These are phyloP conservation scores for Drosophila pallidifrons DNA, from an alignment of 1,140 invertebrate genomes.

Conservation along the genomic window DNA sequence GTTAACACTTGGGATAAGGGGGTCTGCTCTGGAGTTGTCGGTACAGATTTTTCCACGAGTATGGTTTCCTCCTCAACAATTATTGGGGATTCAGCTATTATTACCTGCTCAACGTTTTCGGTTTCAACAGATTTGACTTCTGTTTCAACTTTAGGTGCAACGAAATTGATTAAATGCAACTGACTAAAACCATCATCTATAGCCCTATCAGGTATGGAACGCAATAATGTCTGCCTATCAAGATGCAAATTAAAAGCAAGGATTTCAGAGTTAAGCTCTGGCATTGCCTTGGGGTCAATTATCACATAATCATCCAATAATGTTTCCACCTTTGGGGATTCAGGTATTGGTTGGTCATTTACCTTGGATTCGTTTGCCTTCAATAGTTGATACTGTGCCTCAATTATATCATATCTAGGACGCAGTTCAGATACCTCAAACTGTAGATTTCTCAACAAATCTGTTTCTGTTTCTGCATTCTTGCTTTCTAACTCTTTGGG, in stretches of 20 bases:
- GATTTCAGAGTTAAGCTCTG: conserved; percentile 70
- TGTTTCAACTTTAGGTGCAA: conserved; percentile 8
- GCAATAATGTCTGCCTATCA: conserved; percentile 54
- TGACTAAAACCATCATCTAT: conserved; percentile 46
- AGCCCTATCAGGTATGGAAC: conserved; percentile 35
- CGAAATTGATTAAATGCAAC: conserved; percentile 47
- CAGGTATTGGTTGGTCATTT: conserved; percentile 8
- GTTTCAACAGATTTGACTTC: conserved; percentile 9
- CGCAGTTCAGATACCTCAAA: conserved; percentile 25
- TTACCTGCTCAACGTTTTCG: not conserved
- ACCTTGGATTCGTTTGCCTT: conserved; percentile 17
- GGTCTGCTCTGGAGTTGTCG: not conserved
- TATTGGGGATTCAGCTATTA: conserved; percentile 6
- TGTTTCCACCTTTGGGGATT: conserved; percentile 23
- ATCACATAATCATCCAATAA: conserved; percentile 73
- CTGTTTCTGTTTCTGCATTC: conserved; percentile 4
- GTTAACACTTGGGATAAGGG: conserved; percentile 11
- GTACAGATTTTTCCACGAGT: conserved; percentile 24
- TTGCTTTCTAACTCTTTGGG: conserved; percentile 2
- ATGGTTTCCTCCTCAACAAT: conserved; percentile 4
- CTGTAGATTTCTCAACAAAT: conserved; percentile 28
- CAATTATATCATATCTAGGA: conserved; percentile 40
- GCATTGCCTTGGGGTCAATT: conserved; percentile 74
- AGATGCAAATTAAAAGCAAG: conserved; percentile 66
- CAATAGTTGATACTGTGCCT: conserved; percentile 51